These are phyloP conservation scores for Ceratina calcarata DNA, from an alignment of 1,140 invertebrate genomes.

Conservation along the genomic window DNA sequence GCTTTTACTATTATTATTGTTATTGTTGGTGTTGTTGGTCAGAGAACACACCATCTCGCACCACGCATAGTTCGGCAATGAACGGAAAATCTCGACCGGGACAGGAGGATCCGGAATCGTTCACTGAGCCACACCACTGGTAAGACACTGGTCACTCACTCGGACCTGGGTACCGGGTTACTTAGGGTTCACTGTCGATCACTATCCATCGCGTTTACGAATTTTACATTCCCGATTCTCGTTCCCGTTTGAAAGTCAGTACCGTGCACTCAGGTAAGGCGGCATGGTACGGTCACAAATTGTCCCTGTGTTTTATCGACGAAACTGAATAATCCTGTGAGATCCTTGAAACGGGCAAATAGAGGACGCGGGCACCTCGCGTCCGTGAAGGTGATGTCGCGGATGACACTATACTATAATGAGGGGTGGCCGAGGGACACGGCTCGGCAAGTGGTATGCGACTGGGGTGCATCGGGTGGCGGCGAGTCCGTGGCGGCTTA, in stretches of 20 bases:
- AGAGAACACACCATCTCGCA: conserved; percentile 80
- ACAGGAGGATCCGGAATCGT: neutral
- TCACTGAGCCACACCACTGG: neutral
- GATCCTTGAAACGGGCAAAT: too few relatives aligned
- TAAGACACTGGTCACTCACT: conserved; percentile 5
- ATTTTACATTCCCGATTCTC: neutral
- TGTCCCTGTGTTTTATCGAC: too few relatives aligned
- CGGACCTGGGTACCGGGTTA: neutral
- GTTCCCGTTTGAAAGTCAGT: neutral
- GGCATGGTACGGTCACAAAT: too few relatives aligned
- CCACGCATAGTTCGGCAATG: conserved; percentile 76
- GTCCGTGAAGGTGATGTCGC: neutral
- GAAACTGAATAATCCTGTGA: too few relatives aligned
- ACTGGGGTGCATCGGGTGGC: conserved; percentile 58
- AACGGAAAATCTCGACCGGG: conserved; percentile 38
- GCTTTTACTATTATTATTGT: conserved; percentile 62
- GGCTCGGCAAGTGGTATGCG: conserved; percentile 56
- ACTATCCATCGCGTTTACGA: conserved; percentile 30
- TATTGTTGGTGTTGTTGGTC: conserved; percentile 71
- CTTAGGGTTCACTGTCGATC: conserved; percentile 8
- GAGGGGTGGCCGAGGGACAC: conserved; percentile 50
- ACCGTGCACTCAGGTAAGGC: too few relatives aligned
- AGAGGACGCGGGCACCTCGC: neutral
- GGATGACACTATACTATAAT: conserved; percentile 15
- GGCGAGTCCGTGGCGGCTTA: conserved; percentile 47